Evolutionary conservation across 1,140 invertebrate genomes (phyloP).

Genomic region (Stenopsyche tienmushanensis): DNA sequence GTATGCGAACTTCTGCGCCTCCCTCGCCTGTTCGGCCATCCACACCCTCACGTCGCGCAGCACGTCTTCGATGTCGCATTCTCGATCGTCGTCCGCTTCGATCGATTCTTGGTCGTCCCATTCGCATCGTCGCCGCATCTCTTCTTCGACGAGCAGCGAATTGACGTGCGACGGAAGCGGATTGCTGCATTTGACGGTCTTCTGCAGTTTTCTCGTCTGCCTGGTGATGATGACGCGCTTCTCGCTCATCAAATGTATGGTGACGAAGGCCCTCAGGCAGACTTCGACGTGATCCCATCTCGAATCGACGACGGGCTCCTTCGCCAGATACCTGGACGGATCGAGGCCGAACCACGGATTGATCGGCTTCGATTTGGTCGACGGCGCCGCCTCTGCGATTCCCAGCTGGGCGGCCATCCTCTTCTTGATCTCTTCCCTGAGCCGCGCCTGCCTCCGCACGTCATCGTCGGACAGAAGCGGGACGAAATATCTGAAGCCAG

Average conservation of each 20-base stretch:
- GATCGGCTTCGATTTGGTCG: too few relatives aligned
- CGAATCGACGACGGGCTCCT: constrained; percentile 1
- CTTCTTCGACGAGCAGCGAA: constrained; percentile 8
- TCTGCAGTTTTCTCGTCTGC: constrained; percentile 33
- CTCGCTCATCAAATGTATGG: constrained; percentile 39
- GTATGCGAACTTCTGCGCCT: constrained; percentile 44
- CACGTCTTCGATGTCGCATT: constrained; percentile 28
- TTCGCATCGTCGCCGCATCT: background rate
- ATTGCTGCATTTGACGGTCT: constrained; percentile 34
- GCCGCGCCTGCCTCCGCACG: constrained; percentile 22
- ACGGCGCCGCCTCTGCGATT: background rate
- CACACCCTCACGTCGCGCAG: constrained; percentile 37
- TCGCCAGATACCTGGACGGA: background rate
- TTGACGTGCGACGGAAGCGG: constrained; percentile 22
- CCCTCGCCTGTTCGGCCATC: constrained; percentile 38
- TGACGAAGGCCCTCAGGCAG: constrained; percentile 34
- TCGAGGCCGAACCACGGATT: constrained; percentile 2
- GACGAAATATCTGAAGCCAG: constrained; percentile 44
- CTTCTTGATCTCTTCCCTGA: constrained; percentile 14
- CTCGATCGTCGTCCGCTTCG: constrained; percentile 13
- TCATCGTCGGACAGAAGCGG: constrained; percentile 34
- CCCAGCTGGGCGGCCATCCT: background rate
- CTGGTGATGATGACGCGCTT: constrained; percentile 38
- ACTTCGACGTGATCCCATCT: constrained; percentile 38
- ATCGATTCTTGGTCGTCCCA: constrained; percentile 1